Evolutionary conservation across 2,888 invertebrate genomes (phyloP), one percentile per base, ranked within the genome.

Genomic region (Tachina fera): DNA sequence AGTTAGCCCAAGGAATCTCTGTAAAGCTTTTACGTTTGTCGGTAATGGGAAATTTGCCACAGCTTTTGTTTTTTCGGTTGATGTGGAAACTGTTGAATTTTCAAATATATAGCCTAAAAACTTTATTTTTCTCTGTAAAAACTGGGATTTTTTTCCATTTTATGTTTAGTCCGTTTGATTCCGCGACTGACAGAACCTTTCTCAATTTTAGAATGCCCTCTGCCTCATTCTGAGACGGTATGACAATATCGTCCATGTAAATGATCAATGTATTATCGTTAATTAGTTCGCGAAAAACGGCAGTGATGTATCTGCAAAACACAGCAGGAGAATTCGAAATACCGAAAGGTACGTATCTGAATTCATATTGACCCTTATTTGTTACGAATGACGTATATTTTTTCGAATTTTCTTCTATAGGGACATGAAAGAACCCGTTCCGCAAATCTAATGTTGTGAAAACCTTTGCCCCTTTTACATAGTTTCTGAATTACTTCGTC

Each of bases 311-410:
- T 1, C 87, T 71, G 4, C 65, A 81, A 56, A 87, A 87, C 9
- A 82, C 84, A 8, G 86, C 86, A 9, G 87, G 87, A 13, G 88
- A 87, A 49, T 87, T 88, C 10, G 76, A 87, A 8, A 87, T 86
- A 0, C 88, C 87, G 31, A 89, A 89, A 31, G 88, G 88, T 65
- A 87, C 84, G 22, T 76, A 85, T 14, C 71, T 13, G 61, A 87
- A 88, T 60, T 88, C 89, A 47, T 81, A 89, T 47, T 89, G 88
- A 11, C 88, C 88, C 71, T 87, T 70, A 45, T 87, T 87, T 10
- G 89, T 89, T 3, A 89, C 88, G 70, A 89, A 89, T 5, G 88
- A 78, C n/a, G 88, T 89, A 56, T 86, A 89, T 58, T 88, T 88
- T 22, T 78, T 81, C 0, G 88, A 89, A 9, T 84, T 75, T 22